Evolutionary conservation across 2,888 invertebrate genomes (phyloP).

Genomic region (Oxystoma pomonae): DNA sequence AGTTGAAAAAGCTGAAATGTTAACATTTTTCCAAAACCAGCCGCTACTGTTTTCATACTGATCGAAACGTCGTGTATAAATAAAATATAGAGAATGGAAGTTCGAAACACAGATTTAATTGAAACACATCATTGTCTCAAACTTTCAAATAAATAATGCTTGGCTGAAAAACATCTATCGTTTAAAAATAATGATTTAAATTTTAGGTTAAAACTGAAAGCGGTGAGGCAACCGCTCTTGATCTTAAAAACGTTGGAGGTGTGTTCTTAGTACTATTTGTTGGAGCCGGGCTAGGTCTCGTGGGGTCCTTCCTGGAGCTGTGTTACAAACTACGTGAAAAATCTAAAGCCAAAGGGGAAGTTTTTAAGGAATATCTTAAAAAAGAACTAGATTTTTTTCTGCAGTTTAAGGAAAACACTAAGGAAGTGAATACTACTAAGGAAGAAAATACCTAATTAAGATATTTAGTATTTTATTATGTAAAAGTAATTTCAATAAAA

Average conservation of each 20-base stretch:
- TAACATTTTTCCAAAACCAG: no score
- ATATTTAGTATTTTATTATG: no score
- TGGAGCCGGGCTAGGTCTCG: slow-evolving; percentile 61
- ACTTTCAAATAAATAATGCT: no score
- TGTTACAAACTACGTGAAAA: slow-evolving; percentile 48
- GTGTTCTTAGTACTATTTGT: slow-evolving; percentile 72
- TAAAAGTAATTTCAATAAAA: no score
- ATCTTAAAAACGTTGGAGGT: slow-evolving; percentile 79
- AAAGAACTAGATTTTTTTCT: slow-evolving; percentile 71
- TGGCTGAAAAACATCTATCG: no score
- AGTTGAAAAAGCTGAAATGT: no score
- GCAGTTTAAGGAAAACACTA: slow-evolving; percentile 65
- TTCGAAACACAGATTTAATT: no score
- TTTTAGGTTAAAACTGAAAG: slow-evolving; percentile 43
- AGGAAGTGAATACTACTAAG: slow-evolving; percentile 48
- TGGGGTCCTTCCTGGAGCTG: slow-evolving; percentile 68
- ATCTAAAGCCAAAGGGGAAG: slow-evolving; percentile 48
- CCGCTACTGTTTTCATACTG: no score
- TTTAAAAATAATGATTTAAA: not conserved
- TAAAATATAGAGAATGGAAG: no score
- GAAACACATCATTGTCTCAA: no score
- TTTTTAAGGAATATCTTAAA: slow-evolving; percentile 61
- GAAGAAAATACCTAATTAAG: not conserved
- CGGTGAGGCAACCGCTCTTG: slow-evolving; percentile 56
- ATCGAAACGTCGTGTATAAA: no score